Evolutionary conservation across 2,888 invertebrate genomes (phyloP), one percentile per base, ranked within the genome.

Genomic region (Xylota segnis): DNA sequence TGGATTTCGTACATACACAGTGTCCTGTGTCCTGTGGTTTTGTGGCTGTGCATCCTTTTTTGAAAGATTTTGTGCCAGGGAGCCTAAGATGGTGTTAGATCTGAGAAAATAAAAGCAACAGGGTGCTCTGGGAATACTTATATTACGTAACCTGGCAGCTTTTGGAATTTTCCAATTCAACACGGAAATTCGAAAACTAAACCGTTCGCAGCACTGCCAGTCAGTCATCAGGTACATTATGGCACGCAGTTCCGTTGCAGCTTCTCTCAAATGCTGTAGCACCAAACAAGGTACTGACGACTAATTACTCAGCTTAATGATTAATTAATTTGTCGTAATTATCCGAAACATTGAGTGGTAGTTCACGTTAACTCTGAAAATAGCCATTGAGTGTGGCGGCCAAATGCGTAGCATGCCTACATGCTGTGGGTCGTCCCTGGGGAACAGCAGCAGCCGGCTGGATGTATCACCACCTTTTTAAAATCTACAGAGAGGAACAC

Each of bases 271-370:
- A 59, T 12, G 50, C 29, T 75, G 45, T 58, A 37, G 43, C 56
- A 16, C 74, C 74, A 70, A 68, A 75, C 63, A 70, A 75, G 78
- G 79, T 37, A 58, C 37, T 71, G 14, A 54, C 71, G 40, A 79
- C 74, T 84, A 84, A 84, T 84, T 84, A 79, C 74, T 79, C 16
- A 58, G 63, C 70, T 79, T 70, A 79, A 84, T 79, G 79, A 79
- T 79, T 56, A 84, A 84, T 84, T 84, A 84, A 84, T 84, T 84
- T 79, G 83, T 84, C 79, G 79, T 75, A 79, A 75, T 78, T 70
- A 79, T 45, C 79, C 63, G 37, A 75, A 84, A 84, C 75, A 58
- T 70, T 63, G 58, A 74, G 68, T 29, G 54, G 68, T 52, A 37
- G 32, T 72, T 37, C 29, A 52, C 56, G 29, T 45, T 40, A 27